Conservation (phyloP, 2,888 invertebrate genomes). For the Xestobium rufovillosum region DNA sequence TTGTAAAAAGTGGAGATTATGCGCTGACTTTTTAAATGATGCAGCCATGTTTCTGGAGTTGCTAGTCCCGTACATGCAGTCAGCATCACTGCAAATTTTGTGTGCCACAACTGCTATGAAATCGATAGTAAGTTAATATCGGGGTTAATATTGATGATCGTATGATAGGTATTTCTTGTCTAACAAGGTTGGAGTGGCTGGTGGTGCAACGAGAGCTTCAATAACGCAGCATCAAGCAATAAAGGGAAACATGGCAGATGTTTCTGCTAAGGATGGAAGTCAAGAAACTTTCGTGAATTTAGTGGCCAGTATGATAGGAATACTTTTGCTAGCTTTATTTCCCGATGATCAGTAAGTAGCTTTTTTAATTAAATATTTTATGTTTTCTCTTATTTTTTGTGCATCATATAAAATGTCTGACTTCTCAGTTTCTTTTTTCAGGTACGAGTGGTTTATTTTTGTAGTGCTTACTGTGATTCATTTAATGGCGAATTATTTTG, state of each 20-base stretch:
- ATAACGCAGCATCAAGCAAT: slow-evolving; percentile 91
- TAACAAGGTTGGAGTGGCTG: slow-evolving; percentile 48
- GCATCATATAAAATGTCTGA: too few relatives aligned
- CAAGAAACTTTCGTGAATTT: slow-evolving; percentile 96
- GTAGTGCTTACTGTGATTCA: slow-evolving; percentile 68
- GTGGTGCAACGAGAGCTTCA: slow-evolving; percentile 87
- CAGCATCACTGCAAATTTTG: slow-evolving; percentile 55
- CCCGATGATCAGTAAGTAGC: slow-evolving; percentile 46
- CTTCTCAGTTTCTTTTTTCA: too few relatives aligned
- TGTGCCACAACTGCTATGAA: slow-evolving; percentile 71
- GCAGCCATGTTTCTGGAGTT: slow-evolving; percentile 84
- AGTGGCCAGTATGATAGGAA: slow-evolving; percentile 70
- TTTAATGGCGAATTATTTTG: slow-evolving; percentile 79
- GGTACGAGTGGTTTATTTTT: slow-evolving; percentile 68
- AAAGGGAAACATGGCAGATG: slow-evolving; percentile 86
- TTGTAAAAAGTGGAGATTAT: slow-evolving; percentile 91
- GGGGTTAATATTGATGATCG: slow-evolving; percentile 7
- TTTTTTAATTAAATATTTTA: slow-evolving; percentile 10
- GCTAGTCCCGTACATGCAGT: slow-evolving; percentile 58
- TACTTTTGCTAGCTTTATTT: slow-evolving; percentile 63
- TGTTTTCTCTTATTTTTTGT: slow-evolving; percentile 3
- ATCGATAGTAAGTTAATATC: slow-evolving; percentile 80
- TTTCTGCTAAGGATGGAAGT: slow-evolving; percentile 89
- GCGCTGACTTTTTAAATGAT: slow-evolving; percentile 91
- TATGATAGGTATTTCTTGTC: background rate